A percentile compares a stretch with the other conserved stretches of the same genome.
Evolutionary conservation across 2,113 vertebrate genomes (phyloP).

Genomic region (Podocnemis expansa): DNA sequence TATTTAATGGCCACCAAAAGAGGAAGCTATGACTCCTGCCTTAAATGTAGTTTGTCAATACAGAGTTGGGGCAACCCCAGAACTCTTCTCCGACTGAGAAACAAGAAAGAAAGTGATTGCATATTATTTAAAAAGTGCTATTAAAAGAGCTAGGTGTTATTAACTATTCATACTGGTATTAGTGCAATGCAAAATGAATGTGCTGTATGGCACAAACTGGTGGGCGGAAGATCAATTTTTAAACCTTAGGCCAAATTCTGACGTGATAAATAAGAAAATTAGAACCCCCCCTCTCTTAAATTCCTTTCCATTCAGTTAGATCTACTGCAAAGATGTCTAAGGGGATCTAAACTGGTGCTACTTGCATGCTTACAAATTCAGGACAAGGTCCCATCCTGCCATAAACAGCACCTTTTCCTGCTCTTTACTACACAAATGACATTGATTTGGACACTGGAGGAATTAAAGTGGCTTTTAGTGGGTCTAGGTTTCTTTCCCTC

Average conservation of each 20-base stretch:
- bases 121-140: constrained; percentile 32
- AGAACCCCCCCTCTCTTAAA: neutral
- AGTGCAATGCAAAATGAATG: neutral
- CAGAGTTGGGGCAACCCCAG: constrained; percentile 39
- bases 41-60: neutral
- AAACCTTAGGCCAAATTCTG: neutral
- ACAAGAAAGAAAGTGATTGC: neutral
- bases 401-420: neutral
- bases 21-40: neutral
- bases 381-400: neutral
- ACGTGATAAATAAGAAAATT: neutral
- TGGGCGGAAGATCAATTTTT: neutral
- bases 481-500: neutral
- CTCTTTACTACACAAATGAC: neutral
- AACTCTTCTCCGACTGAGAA: constrained; percentile 30
- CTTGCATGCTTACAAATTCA: neutral
- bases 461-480: neutral
- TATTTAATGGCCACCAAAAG: neutral
- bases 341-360: neutral
- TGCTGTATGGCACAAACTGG: neutral
- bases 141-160: constrained; percentile 8
- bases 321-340: neutral
- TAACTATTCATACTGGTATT: neutral
- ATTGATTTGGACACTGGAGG: neutral
- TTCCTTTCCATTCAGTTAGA: neutral